These are phyloP conservation scores for Lamproptera curius DNA, from an alignment of 2,888 invertebrate species.

Conservation along the genomic window DNA sequence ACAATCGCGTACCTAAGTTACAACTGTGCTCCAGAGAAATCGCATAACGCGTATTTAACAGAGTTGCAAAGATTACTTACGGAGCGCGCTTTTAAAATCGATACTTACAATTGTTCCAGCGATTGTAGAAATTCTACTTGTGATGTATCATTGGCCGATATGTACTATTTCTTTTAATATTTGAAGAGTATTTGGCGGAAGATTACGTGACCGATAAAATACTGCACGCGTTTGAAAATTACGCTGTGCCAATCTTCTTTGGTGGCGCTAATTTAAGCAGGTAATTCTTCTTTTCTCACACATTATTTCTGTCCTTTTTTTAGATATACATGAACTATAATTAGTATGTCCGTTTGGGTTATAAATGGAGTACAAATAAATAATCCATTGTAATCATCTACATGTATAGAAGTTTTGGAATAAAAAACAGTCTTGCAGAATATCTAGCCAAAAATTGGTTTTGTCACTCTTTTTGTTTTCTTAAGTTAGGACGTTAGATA, in stretches of 20 bases:
- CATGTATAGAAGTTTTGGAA: too few relatives aligned
- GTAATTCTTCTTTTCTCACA: too few relatives aligned
- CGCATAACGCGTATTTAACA: constrained; percentile 40
- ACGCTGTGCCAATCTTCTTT: constrained; percentile 82
- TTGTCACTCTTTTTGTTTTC: too few relatives aligned
- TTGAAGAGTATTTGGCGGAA: constrained; percentile 55
- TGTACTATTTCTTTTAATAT: constrained; percentile 58
- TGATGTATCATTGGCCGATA: constrained; percentile 35
- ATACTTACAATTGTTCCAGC: constrained; percentile 40
- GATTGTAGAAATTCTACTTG: constrained; percentile 37
- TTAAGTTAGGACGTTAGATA: too few relatives aligned
- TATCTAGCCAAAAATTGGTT: too few relatives aligned
- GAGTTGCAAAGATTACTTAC: constrained; percentile 46
- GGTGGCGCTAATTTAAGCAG: constrained; percentile 80
- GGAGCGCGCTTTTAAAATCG: constrained; percentile 42
- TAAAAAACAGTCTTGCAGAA: too few relatives aligned
- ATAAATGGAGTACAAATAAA: too few relatives aligned
- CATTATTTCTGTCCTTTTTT: too few relatives aligned
- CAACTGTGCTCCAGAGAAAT: constrained; percentile 37
- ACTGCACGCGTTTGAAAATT: constrained; percentile 68
- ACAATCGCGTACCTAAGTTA: constrained; percentile 50
- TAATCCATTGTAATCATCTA: too few relatives aligned
- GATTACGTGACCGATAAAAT: constrained; percentile 53
- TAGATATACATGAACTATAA: too few relatives aligned
- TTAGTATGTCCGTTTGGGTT: too few relatives aligned